Evolutionary conservation across 2,113 vertebrate genomes (phyloP).

Genomic region (Cyprinodon tularosa): DNA sequence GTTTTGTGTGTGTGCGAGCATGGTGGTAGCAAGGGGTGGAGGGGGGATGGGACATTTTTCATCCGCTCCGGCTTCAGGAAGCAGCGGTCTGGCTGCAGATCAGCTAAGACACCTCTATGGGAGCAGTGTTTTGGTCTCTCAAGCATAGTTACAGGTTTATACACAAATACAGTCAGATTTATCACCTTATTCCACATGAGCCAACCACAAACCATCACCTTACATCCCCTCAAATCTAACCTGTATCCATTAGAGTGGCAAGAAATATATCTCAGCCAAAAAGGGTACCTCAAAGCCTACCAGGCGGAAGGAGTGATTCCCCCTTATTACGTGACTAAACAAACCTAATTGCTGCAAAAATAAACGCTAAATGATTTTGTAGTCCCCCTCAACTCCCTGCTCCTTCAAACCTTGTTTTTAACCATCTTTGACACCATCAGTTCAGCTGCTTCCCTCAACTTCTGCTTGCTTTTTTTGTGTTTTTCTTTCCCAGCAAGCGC

Average conservation of each 20-base stretch:
- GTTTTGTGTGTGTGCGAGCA: constrained; percentile 26
- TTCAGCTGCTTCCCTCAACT: constrained; percentile 16
- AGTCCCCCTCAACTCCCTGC: not conserved
- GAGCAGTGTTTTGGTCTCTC: constrained; percentile 56
- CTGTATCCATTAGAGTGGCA: constrained; percentile 19
- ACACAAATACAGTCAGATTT: constrained; percentile 4
- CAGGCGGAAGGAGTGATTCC: constrained; percentile 13
- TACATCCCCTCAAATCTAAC: constrained; percentile 29
- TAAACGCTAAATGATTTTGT: constrained; percentile 25
- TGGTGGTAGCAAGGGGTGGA: constrained; percentile 9
- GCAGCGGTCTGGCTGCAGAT: constrained; percentile 72
- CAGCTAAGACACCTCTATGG: constrained; percentile 60
- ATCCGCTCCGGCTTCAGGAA: constrained; percentile 80
- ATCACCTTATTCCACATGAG: constrained; percentile 22
- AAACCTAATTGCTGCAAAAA: constrained; percentile 46
- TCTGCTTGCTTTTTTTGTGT: not conserved
- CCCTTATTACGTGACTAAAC: constrained; percentile 25
- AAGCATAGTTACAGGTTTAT: constrained; percentile 14
- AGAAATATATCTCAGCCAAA: constrained; percentile 22
- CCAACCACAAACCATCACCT: constrained; percentile 42
- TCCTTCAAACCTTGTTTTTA: constrained; percentile 24
- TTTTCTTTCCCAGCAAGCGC: constrained; percentile 6
- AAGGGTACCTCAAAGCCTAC: constrained; percentile 6
- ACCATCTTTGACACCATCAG: constrained; percentile 32
- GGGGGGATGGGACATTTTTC: constrained; percentile 77